Evolutionary conservation across 2,888 invertebrate species (phyloP).

Genomic region (Volucella inanis): DNA sequence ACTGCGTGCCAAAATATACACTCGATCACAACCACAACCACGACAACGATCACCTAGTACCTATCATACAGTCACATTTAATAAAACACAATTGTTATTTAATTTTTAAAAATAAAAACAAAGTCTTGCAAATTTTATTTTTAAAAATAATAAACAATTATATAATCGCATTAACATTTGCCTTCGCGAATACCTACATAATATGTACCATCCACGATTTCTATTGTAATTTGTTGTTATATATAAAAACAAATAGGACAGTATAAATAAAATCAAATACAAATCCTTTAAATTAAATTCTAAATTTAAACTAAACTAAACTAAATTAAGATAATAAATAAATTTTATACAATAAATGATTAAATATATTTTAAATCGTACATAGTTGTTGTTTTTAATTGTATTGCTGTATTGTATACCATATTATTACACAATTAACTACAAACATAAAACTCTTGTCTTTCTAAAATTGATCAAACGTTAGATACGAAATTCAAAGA

Average conservation of each 20-base stretch:
- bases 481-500: slow-evolving; percentile 27
- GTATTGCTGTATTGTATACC: no score
- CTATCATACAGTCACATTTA: slow-evolving; percentile 3
- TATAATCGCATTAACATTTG: slow-evolving; percentile 11
- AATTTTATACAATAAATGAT: slow-evolving; percentile 57
- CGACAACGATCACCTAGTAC: slow-evolving; percentile 13
- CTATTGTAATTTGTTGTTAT: slow-evolving; percentile 30
- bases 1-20: neutral
- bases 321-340: slow-evolving; percentile 71
- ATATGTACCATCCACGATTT: slow-evolving; percentile 28
- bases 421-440: slow-evolving; percentile 35
- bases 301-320: slow-evolving; percentile 39
- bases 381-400: slow-evolving; percentile 12
- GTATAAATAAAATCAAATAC: slow-evolving; percentile 33
- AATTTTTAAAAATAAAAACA: slow-evolving; percentile 57
- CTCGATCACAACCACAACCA: neutral
- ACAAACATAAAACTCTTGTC: slow-evolving; percentile 54
- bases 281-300: slow-evolving; percentile 38
- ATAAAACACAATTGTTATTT: slow-evolving; percentile 43
- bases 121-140: slow-evolving; percentile 52
- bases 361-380: slow-evolving; percentile 13
- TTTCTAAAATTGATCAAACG: slow-evolving; percentile 41
- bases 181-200: slow-evolving; percentile 4
- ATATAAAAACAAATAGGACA: slow-evolving; percentile 4
- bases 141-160: slow-evolving; percentile 13